Conservation (phyloP, 2,797 vertebrate species). For the Chiloscyllium punctatum region DNA sequence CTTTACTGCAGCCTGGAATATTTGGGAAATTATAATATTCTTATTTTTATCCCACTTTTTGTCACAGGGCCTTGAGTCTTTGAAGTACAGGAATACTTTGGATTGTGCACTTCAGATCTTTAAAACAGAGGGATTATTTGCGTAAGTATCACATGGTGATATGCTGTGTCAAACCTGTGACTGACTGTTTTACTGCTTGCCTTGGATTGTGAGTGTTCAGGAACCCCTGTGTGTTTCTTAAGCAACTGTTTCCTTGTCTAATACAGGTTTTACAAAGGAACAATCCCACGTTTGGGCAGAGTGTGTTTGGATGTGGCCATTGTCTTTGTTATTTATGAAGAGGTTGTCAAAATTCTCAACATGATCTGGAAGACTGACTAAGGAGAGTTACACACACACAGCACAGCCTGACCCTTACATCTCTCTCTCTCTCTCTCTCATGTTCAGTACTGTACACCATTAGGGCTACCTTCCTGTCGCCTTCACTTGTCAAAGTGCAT, state of each 20-base stretch:
- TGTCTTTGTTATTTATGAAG: constrained; percentile 66
- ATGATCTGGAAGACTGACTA: constrained; percentile 56
- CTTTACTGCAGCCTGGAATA: background rate
- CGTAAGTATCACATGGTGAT: too few relatives aligned
- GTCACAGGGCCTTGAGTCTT: constrained; percentile 66
- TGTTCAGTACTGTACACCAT: background rate
- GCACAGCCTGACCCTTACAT: too few relatives aligned
- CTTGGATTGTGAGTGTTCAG: background rate
- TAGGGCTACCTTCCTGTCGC: background rate
- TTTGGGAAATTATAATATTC: background rate
- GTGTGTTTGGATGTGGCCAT: constrained; percentile 66
- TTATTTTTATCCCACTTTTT: background rate
- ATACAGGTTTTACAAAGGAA: constrained; percentile 69
- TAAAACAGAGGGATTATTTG: constrained; percentile 67
- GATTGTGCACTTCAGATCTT: constrained; percentile 76
- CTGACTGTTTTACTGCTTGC: background rate
- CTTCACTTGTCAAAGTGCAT: background rate
- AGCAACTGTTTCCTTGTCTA: background rate
- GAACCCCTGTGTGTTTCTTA: background rate
- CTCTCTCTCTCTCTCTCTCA: background rate
- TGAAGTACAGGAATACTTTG: constrained; percentile 69
- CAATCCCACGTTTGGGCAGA: constrained; percentile 58
- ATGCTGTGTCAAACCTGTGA: too few relatives aligned
- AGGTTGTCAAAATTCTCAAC: constrained; percentile 66
- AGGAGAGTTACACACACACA: background rate